Evolutionary conservation across 2,113 vertebrate species (phyloP).

Genomic region (Erythrolamprus reginae): DNA sequence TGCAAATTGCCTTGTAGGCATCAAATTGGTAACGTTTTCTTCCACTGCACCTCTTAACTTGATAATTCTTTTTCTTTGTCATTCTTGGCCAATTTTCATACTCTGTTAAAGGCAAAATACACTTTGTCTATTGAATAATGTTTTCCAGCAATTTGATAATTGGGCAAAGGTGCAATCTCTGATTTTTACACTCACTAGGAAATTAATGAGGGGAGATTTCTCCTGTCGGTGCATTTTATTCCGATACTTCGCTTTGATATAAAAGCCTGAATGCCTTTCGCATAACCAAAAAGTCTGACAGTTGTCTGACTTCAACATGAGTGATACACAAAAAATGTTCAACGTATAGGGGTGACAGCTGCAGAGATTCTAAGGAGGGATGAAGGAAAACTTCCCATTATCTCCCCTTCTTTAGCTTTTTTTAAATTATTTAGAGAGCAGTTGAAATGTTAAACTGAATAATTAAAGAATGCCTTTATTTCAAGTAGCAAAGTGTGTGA

Average conservation of each 20-base stretch:
- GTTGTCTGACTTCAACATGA: neutral
- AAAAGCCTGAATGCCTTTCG: neutral
- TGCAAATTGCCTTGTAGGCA: neutral
- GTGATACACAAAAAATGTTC: constrained; percentile 2
- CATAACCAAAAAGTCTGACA: neutral
- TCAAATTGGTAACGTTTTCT: neutral
- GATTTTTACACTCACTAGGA: constrained; percentile 3
- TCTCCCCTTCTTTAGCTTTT: neutral
- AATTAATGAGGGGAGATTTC: neutral
- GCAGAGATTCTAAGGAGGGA: neutral
- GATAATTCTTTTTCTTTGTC: neutral
- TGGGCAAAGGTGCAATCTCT: neutral
- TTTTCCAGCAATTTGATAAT: constrained; percentile 23
- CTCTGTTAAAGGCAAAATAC: constrained; percentile 2
- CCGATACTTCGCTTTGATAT: neutral
- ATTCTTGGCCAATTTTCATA: neutral
- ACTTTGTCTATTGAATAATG: constrained; percentile 1
- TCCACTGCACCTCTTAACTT: neutral
- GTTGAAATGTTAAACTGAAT: neutral
- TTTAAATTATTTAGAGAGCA: neutral
- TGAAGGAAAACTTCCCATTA: neutral
- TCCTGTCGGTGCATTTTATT: neutral
- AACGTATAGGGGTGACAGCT: neutral
- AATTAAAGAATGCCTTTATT: neutral
- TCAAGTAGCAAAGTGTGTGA: neutral